These are phyloP conservation scores for Mandrillus leucophaeus DNA, from an alignment of 2,113 vertebrate genomes.

Conservation along the genomic window DNA sequence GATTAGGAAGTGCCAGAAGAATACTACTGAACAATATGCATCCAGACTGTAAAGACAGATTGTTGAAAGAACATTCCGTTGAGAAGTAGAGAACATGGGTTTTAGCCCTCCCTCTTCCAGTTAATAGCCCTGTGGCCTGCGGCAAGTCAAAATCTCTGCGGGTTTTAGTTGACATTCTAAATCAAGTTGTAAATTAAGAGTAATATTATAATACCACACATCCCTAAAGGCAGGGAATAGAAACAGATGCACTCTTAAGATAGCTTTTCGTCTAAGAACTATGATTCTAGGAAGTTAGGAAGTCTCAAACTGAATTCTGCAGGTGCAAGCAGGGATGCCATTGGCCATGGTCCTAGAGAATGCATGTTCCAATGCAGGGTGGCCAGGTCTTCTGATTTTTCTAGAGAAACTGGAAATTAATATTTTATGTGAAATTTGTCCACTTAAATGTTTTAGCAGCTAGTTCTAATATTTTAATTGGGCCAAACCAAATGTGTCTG, in stretches of 20 bases:
- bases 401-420: slow-evolving; percentile 38
- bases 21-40: not conserved
- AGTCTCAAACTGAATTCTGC: not conserved
- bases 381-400: slow-evolving; percentile 4
- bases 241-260: slow-evolving; percentile 15
- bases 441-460: not conserved
- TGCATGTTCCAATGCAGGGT: not conserved
- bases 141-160: not conserved
- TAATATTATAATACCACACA: not conserved
- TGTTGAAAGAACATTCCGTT: slow-evolving; percentile 16
- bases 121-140: not conserved
- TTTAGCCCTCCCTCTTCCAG: not conserved
- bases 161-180: not conserved
- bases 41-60: not conserved
- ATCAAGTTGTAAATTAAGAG: slow-evolving; percentile 8
- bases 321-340: not conserved
- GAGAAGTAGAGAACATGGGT: slow-evolving; percentile 36
- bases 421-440: slow-evolving; percentile 36
- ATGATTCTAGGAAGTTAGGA: not conserved
- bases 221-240: not conserved
- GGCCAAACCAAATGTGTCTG: slow-evolving; percentile 30
- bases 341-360: not conserved
- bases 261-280: not conserved
- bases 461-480: slow-evolving; percentile 30
- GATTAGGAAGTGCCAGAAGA: slow-evolving; percentile 25